Percentiles rank a stretch among this genome's conserved stretches.
phyloP scores from a whole-genome alignment of 2,113 vertebrate species.

The Crotalus horridus region DNA sequence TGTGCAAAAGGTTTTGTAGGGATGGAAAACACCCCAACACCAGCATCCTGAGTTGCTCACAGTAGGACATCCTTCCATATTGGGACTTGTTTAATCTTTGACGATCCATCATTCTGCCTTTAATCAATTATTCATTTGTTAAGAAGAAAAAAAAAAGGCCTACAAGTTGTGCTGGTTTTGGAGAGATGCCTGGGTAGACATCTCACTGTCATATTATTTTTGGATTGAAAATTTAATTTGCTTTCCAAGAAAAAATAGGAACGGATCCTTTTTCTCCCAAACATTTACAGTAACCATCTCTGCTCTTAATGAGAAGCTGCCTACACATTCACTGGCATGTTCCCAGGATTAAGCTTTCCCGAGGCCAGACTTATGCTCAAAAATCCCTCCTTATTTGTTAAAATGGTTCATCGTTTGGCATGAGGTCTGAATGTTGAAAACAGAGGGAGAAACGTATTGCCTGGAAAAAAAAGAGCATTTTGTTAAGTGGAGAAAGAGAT shows the following conservation, averaged over 20 bases:
- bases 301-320: neutral
- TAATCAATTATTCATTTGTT: neutral
- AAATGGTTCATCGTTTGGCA: neutral
- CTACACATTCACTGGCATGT: neutral
- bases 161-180: neutral
- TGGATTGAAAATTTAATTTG: neutral
- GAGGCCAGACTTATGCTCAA: neutral
- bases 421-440: neutral
- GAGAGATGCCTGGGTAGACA: neutral
- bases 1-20: neutral
- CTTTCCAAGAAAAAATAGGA: neutral
- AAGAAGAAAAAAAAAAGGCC: neutral
- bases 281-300: neutral
- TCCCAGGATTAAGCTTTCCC: constrained; percentile 22
- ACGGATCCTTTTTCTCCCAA: neutral
- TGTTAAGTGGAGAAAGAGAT: neutral
- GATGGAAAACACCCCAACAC: too few relatives aligned
- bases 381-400: neutral
- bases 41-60: neutral
- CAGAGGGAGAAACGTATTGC: neutral
- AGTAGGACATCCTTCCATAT: neutral
- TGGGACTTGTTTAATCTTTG: neutral
- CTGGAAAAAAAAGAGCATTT: neutral
- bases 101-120: neutral
- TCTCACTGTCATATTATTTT: neutral